These are phyloP conservation scores for Drosophila erecta DNA, from an alignment of 1,140 invertebrate species.

Conservation along the genomic window DNA sequence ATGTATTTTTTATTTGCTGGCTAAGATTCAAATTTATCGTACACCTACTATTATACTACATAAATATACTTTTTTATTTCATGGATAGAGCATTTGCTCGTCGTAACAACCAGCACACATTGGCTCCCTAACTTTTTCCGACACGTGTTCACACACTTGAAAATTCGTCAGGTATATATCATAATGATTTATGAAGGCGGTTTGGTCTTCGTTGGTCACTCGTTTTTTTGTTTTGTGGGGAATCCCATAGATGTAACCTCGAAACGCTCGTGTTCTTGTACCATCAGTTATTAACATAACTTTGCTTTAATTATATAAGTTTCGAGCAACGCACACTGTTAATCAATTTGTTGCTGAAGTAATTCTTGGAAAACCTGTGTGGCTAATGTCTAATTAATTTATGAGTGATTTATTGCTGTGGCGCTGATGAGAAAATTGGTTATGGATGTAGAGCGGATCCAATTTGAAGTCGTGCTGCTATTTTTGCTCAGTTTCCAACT, in stretches of 20 bases:
- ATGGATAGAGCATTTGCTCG: not conserved
- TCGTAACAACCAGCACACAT: not conserved
- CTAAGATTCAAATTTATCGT: not conserved
- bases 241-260: constrained; percentile 30
- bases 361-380: not conserved
- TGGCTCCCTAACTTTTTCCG: not conserved
- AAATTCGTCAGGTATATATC: constrained; percentile 3
- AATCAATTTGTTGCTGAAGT: not conserved
- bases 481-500: too few relatives aligned
- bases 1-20: not conserved
- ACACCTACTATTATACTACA: not conserved
- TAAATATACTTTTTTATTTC: not conserved
- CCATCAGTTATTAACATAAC: constrained; percentile 14
- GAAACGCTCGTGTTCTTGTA: constrained; percentile 8
- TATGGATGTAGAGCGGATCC: not conserved
- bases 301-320: constrained; percentile 19
- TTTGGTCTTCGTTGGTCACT: constrained; percentile 14
- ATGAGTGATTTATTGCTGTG: not conserved
- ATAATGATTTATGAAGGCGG: constrained; percentile 28
- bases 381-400: not conserved
- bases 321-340: constrained; percentile 1
- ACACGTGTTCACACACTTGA: constrained; percentile 29
- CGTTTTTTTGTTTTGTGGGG: constrained; percentile 2
- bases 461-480: not conserved
- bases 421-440: not conserved